A percentile compares a stretch with the other conserved stretches of the same genome.
Evolutionary conservation across 2,797 vertebrate genomes (phyloP).

Genomic region (Pogoniulus pusillus): DNA sequence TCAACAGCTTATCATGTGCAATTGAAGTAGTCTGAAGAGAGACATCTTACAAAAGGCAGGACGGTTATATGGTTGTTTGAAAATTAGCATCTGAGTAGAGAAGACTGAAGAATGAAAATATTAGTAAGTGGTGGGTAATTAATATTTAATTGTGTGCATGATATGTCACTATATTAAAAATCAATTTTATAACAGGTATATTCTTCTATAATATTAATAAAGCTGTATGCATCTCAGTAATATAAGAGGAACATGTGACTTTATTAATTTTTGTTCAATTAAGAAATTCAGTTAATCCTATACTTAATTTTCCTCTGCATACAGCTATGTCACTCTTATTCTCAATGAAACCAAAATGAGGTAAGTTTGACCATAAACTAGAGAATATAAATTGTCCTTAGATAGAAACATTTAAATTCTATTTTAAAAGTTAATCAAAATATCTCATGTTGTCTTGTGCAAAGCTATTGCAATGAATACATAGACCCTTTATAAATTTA

Average conservation of each 20-base stretch:
- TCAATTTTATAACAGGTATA: neutral
- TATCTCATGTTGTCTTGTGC: neutral
- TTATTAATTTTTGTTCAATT: neutral
- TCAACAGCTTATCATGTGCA: neutral
- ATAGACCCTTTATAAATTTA: neutral
- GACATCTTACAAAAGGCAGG: neutral
- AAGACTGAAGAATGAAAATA: neutral
- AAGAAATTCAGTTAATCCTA: neutral
- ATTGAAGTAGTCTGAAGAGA: neutral
- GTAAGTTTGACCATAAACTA: neutral
- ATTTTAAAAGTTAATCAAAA: neutral
- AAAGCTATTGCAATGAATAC: neutral
- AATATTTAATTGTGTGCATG: neutral
- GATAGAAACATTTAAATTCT: neutral
- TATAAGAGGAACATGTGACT: neutral
- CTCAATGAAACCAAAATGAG: neutral
- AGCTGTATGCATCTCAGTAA: neutral
- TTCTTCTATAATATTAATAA: neutral
- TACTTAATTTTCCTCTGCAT: neutral
- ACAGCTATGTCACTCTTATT: neutral
- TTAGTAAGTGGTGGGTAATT: neutral
- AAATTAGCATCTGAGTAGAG: neutral
- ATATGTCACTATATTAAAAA: neutral
- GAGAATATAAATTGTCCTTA: neutral
- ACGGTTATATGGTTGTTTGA: neutral